These are phyloP conservation scores for Apteryx mantelli DNA, from an alignment of 2,113 vertebrate genomes.

Conservation along the genomic window DNA sequence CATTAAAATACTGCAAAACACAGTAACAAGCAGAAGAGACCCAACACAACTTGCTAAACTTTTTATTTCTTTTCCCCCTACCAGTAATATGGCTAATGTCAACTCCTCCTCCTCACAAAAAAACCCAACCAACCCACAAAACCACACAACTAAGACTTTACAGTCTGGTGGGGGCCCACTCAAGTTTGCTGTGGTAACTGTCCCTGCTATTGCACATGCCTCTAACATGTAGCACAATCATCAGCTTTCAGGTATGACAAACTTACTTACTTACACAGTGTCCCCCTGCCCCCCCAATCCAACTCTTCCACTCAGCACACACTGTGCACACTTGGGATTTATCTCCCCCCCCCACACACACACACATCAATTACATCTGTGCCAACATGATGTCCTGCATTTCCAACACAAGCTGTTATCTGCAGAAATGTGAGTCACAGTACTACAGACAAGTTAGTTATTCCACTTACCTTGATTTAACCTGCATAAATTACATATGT, in stretches of 20 bases:
- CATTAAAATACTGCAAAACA: rapidly evolving
- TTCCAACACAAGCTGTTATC: not conserved
- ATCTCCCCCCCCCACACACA: not conserved
- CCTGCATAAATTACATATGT: not conserved
- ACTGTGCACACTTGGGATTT: not conserved
- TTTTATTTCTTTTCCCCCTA: too few species aligned
- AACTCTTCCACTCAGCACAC: not conserved
- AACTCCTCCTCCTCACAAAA: conserved; percentile 68
- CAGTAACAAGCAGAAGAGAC: not conserved
- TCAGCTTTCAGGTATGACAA: not conserved
- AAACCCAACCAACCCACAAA: conserved; percentile 11
- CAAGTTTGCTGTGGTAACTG: conserved; percentile 74
- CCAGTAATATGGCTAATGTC: conserved; percentile 47
- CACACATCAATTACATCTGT: not conserved
- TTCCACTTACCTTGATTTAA: not conserved
- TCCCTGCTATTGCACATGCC: not conserved
- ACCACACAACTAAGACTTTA: not conserved
- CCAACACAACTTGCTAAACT: not conserved
- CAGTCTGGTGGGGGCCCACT: conserved; percentile 78
- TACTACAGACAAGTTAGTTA: not conserved
- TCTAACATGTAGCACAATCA: not conserved
- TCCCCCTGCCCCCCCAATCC: not conserved
- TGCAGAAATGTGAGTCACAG: not conserved
- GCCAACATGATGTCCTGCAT: not conserved
- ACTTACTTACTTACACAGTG: not conserved